Percentiles rank a stretch among this genome's conserved stretches.
phyloP scores from a whole-genome alignment of 2,797 vertebrate species.

The Moxostoma hubbsi region DNA sequence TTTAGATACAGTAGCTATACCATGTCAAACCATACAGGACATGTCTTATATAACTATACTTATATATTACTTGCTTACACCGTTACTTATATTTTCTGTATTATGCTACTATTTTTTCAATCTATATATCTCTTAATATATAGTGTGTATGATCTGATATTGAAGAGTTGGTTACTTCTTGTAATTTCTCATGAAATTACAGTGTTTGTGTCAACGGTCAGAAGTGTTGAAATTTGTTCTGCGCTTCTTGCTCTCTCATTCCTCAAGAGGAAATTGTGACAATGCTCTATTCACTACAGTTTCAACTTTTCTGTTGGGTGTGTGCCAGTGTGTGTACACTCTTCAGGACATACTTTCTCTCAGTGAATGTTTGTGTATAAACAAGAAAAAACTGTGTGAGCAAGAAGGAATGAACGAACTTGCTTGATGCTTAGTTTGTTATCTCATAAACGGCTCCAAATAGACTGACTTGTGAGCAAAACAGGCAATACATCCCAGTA shows the following conservation, averaged over 20 bases:
- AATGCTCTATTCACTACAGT: constrained; percentile 21
- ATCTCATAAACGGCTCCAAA: neutral
- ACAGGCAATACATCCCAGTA: neutral
- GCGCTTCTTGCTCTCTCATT: constrained; percentile 25
- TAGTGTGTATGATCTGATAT: neutral
- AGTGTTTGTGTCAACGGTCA: neutral
- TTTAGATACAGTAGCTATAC: no score
- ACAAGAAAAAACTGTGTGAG: neutral
- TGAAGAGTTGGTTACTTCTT: constrained; percentile 1
- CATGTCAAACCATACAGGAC: no score
- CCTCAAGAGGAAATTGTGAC: constrained; percentile 26
- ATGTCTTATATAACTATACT: no score
- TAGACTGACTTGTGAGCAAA: neutral
- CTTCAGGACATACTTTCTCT: neutral
- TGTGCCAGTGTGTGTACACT: neutral
- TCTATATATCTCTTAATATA: neutral
- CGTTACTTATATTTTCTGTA: no score
- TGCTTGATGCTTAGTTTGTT: neutral
- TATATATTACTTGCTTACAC: no score
- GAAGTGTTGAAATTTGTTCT: constrained; percentile 40
- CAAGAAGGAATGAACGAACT: neutral
- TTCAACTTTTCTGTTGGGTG: constrained; percentile 5
- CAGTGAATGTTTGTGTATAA: neutral
- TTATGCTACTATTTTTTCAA: neutral
- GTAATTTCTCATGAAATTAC: neutral